Evolutionary conservation across 2,888 invertebrate species (phyloP), one percentile per base, ranked within the genome.

Genomic region (Apotomis turbidana): DNA sequence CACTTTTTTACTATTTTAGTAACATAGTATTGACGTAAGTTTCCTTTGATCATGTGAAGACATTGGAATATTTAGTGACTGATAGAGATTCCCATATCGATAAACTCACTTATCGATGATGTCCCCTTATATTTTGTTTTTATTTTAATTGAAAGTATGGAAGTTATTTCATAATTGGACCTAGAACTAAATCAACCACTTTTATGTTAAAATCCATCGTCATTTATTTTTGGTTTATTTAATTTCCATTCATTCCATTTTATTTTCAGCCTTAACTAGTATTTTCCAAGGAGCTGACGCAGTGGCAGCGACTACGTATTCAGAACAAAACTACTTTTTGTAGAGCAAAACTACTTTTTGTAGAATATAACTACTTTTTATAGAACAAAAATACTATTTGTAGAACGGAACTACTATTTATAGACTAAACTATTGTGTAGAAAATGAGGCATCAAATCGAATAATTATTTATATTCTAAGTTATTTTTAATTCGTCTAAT

Each of bases 191-290:
- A 27, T 27, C 27, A 27, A 27, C 27, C 27, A 2, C 27, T 27
- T 0, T 27, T 27, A 27, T 27, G 49, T 9, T 49, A 3, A 12
- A 9, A 2, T 49, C 10, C 10, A 49, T 54, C 54, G 10, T 64
- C 36, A 3, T 55, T 10, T 27, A 0, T 64, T 59, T 36, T 36
- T 27, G 12, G 55, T 52, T 63, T 41, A n/a, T 36, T 68, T 60
- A 61, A 54, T 59, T 55, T 64, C 44, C 36, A 8, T 64, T 70
- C 5, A 44, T 58, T 36, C 12, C 51, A 3, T 60, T 71, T 64
- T 70, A 36, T 54, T 71, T 71, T 49, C 70, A 71, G 70, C 59
- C 9, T 46, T 44, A 66, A 64, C 55, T 63, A 60, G 46, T 71
- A n/a, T 61, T 38, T 44, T 38, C 52, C 54, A 54, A 9, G 54